Conservation (phyloP, 2,888 invertebrate species). For the Ectemnius lituratus region DNA sequence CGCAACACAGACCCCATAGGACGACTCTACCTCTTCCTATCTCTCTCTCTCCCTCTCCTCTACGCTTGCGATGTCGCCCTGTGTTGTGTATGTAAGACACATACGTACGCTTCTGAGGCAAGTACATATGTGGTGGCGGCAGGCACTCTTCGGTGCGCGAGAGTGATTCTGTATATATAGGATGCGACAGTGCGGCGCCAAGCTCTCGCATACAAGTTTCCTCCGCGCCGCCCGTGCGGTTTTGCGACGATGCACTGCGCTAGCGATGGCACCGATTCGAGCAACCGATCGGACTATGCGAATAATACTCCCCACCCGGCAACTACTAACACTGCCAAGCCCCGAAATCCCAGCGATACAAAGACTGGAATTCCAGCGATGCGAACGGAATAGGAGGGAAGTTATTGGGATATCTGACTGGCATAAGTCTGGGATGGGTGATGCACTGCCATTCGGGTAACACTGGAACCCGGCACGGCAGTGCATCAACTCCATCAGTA, state of each 20-base stretch:
- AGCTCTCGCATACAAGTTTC: slow-evolving; percentile 55
- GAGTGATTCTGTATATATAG: slow-evolving; percentile 64
- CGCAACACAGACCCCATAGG: slow-evolving; percentile 7
- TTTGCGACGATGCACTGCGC: slow-evolving; percentile 24
- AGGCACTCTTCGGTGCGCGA: slow-evolving; percentile 33
- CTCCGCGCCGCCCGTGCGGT: slow-evolving; percentile 16
- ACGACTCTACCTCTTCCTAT: neutral
- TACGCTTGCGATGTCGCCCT: neutral
- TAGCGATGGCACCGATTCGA: slow-evolving; percentile 1
- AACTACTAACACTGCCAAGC: too few species aligned
- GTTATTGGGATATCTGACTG: too few species aligned
- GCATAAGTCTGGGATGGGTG: too few species aligned
- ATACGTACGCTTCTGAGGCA: slow-evolving; percentile 6
- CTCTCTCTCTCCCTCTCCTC: neutral
- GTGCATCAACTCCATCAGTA: slow-evolving; percentile 1
- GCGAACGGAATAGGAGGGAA: too few species aligned
- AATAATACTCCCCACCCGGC: too few species aligned
- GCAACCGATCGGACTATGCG: too few species aligned
- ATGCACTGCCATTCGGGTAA: too few species aligned
- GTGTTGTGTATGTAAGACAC: slow-evolving; percentile 13
- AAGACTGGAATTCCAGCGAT: too few species aligned
- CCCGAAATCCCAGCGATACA: too few species aligned
- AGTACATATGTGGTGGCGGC: slow-evolving; percentile 6
- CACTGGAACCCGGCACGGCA: too few species aligned
- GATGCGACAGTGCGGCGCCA: slow-evolving; percentile 73